Conservation (phyloP, 2,888 invertebrate species). For the Cyrtodaria siliqua region DNA sequence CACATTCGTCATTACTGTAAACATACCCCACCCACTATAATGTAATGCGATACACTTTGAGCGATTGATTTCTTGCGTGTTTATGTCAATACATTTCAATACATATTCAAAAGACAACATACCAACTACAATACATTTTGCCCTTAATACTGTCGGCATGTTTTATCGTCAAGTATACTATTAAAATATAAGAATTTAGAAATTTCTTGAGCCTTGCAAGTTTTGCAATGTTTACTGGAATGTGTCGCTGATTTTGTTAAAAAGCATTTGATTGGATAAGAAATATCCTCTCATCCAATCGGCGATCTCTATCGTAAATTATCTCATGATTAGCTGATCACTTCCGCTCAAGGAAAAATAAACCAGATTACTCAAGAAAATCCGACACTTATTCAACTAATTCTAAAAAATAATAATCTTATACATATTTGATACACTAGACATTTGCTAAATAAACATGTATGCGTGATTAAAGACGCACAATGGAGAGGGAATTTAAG, state of each 20-base stretch:
- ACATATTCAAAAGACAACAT: constrained; percentile 43
- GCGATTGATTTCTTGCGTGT: too few species aligned
- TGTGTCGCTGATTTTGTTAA: constrained; percentile 3
- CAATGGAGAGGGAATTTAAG: too few species aligned
- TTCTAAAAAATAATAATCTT: too few species aligned
- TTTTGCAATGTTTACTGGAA: background rate
- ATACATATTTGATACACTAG: too few species aligned
- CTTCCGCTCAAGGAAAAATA: constrained; percentile 51
- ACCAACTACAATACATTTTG: constrained; percentile 84
- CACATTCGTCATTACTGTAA: too few species aligned
- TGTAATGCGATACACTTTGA: too few species aligned
- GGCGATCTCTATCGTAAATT: constrained; percentile 26
- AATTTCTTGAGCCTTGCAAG: background rate
- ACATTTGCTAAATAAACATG: too few species aligned
- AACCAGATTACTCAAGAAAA: constrained; percentile 4
- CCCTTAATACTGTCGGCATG: constrained; percentile 82
- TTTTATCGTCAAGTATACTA: background rate
- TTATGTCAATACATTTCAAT: too few species aligned
- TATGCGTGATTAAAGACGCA: too few species aligned
- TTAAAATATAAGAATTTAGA: background rate
- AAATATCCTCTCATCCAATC: constrained; percentile 29
- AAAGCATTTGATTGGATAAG: constrained; percentile 49
- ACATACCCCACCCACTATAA: too few species aligned
- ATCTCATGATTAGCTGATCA: constrained; percentile 31
- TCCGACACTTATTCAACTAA: background rate